Percentiles rank a stretch among this genome's conserved stretches.
phyloP scores from a whole-genome alignment of 1,140 invertebrate genomes.

The Brachionus asplanchnoidis region DNA sequence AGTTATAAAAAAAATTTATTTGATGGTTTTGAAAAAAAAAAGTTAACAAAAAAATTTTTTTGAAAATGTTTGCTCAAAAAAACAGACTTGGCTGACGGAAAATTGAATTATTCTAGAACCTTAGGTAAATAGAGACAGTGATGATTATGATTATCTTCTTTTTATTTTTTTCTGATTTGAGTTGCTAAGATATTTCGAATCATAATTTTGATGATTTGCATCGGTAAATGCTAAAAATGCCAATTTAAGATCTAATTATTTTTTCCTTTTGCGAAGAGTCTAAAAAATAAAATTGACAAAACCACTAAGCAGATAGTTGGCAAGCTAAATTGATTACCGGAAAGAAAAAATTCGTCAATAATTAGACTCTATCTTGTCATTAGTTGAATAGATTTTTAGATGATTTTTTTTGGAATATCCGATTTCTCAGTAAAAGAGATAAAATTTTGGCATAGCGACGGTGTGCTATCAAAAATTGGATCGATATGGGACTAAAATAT shows the following conservation, averaged over 20 bases:
- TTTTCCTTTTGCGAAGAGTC: neutral
- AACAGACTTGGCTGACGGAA: neutral
- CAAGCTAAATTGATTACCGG: neutral
- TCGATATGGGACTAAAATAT: neutral
- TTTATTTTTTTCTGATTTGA: neutral
- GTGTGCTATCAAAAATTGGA: neutral
- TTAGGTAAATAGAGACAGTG: neutral
- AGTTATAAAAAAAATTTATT: neutral
- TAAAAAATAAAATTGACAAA: neutral
- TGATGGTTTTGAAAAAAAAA: neutral
- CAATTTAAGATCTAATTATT: neutral
- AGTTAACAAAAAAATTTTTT: neutral
- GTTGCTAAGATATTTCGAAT: conserved; percentile 19
- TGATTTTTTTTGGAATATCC: neutral
- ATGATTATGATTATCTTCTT: neutral
- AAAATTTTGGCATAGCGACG: neutral
- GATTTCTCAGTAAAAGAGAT: neutral
- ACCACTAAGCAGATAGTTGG: neutral
- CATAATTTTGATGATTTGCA: conserved; percentile 17
- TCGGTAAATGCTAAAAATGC: neutral
- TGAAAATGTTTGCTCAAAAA: neutral
- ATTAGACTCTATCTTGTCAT: neutral
- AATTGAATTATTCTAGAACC: neutral
- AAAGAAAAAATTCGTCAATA: neutral
- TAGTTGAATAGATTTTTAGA: neutral